These are phyloP conservation scores for Zoanthus sansibaricus DNA, from an alignment of 92 coral and sea anemone species.

Conservation along the genomic window DNA sequence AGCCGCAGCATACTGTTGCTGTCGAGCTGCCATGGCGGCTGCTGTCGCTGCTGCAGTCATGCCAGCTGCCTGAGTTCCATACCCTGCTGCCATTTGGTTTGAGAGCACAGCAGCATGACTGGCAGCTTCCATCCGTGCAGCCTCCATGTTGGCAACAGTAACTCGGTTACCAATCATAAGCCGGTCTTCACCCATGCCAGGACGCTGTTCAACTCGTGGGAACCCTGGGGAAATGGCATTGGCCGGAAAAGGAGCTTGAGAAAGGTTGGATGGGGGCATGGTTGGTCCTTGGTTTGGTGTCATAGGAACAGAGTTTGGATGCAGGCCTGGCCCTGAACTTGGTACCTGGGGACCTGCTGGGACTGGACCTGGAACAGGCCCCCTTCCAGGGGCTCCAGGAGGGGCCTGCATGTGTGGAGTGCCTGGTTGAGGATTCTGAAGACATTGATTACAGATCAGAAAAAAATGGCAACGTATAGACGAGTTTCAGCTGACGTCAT, in stretches of 20 bases:
- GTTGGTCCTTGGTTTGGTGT: conserved; percentile 38
- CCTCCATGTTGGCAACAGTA: conserved; percentile 87
- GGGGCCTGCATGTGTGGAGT: conserved; percentile 46
- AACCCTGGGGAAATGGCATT: conserved; percentile 35
- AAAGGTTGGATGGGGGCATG: conserved; percentile 39
- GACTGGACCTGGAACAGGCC: conserved; percentile 38
- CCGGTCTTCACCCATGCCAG: conserved; percentile 59
- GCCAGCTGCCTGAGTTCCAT: conserved; percentile 69
- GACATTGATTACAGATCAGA: background rate
- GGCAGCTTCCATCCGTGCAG: conserved; percentile 56
- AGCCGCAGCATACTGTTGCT: conserved; percentile 72
- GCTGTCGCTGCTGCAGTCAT: conserved; percentile 81
- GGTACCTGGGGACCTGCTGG: conserved; percentile 42
- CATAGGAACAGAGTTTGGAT: conserved; percentile 32
- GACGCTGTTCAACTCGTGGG: conserved; percentile 36
- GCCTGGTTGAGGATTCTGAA: conserved; percentile 37
- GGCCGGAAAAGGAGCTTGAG: conserved; percentile 35
- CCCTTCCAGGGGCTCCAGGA: conserved; percentile 44
- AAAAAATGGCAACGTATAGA: background rate
- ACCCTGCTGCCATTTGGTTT: conserved; percentile 67
- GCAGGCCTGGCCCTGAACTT: conserved; percentile 38
- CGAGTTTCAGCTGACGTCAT: no score
- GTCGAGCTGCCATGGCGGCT: conserved; percentile 86
- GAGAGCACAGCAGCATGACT: conserved; percentile 59
- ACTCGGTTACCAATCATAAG: conserved; percentile 87